phyloP scores from a whole-genome alignment of 2,113 vertebrate species.

The Brachypodius melanocephalos region DNA sequence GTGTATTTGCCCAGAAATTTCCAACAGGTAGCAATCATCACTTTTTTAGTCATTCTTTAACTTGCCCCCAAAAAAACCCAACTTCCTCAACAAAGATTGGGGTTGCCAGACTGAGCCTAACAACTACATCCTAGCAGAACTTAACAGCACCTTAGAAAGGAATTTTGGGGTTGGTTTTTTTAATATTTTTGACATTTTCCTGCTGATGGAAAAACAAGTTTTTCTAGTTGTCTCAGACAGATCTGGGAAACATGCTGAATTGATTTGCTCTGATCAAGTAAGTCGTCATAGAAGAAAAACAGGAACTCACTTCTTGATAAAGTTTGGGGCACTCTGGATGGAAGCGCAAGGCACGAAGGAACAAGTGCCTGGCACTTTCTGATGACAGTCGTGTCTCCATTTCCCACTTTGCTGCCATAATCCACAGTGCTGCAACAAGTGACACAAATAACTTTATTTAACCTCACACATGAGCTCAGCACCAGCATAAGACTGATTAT shows the following conservation, averaged over 20 bases:
- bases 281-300: not conserved
- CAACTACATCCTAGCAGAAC: not conserved
- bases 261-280: not conserved
- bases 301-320: conserved; percentile 87
- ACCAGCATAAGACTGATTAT: not conserved
- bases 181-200: not conserved
- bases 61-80: not conserved
- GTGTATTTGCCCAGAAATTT: not conserved
- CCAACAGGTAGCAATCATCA: not conserved
- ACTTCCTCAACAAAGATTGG: not conserved
- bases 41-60: not conserved
- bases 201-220: not conserved
- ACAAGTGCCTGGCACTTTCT: conserved; percentile 92
- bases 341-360: conserved; percentile 94
- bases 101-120: not conserved
- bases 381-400: conserved; percentile 89
- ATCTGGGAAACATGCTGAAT: not conserved
- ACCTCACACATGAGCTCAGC: not conserved
- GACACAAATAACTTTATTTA: not conserved
- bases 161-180: not conserved
- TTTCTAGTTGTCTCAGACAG: not conserved
- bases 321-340: conserved; percentile 90
- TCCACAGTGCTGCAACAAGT: conserved; percentile 84
- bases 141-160: not conserved
- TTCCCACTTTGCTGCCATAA: conserved; percentile 97